A percentile compares a stretch with the other conserved stretches of the same genome.
These are phyloP conservation scores for Oophaga sylvatica DNA, from an alignment of 2,797 vertebrate species.

Conservation along the genomic window DNA sequence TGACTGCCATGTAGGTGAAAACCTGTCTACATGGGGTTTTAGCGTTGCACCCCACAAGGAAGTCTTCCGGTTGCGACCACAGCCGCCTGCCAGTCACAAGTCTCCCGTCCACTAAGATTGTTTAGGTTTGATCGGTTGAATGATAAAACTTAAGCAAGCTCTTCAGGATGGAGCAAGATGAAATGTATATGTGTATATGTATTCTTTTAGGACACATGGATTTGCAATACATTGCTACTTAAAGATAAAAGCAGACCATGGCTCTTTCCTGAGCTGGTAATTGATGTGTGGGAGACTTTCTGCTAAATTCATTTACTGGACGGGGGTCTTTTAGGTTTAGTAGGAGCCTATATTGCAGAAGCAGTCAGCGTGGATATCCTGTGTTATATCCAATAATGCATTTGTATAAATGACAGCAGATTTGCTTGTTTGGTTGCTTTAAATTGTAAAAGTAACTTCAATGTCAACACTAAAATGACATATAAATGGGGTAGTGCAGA, in stretches of 20 bases:
- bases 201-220: conserved; percentile 37
- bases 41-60: neutral
- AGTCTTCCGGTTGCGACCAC: neutral
- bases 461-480: conserved; percentile 61
- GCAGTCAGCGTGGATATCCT: conserved; percentile 66
- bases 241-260: conserved; percentile 53
- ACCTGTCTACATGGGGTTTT: neutral
- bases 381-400: conserved; percentile 68
- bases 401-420: conserved; percentile 69
- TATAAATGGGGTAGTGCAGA: conserved; percentile 31
- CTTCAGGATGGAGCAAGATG: conserved; percentile 45
- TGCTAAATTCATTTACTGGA: conserved; percentile 58
- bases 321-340: conserved; percentile 49
- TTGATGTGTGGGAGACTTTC: conserved; percentile 29
- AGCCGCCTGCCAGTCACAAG: conserved; percentile 5
- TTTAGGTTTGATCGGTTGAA: conserved; percentile 51
- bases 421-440: conserved; percentile 67
- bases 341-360: conserved; percentile 62
- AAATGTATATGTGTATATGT: conserved; percentile 28
- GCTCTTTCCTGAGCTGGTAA: conserved; percentile 53
- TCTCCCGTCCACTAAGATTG: conserved; percentile 29
- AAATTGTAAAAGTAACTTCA: conserved; percentile 67
- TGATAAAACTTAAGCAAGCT: conserved; percentile 59
- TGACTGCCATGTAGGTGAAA: neutral
- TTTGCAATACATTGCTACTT: conserved; percentile 56